Conservation (phyloP, 1,140 invertebrate species). For the Caenorhabditis tropicalis region DNA sequence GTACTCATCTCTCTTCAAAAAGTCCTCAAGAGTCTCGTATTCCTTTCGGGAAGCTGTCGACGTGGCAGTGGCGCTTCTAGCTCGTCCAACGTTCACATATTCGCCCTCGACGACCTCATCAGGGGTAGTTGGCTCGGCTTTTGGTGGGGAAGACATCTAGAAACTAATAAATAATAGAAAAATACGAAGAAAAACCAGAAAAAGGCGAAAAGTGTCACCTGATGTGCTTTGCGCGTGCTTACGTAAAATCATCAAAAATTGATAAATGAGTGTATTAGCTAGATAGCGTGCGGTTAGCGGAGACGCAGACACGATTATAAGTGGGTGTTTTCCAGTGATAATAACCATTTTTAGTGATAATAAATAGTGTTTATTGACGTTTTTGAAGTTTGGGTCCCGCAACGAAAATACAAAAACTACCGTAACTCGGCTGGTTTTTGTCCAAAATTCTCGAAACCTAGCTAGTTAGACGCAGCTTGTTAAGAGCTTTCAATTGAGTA, state of each 20-base stretch:
- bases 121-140: not conserved
- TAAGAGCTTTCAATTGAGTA: no score
- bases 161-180: not conserved
- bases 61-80: conserved; percentile 14
- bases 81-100: conserved; percentile 18
- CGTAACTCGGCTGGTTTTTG: no score
- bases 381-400: no score
- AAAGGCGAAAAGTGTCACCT: conserved; percentile 4
- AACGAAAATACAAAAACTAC: no score
- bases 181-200: not conserved
- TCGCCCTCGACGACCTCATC: conserved; percentile 14
- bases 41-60: conserved; percentile 14
- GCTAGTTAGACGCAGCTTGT: no score
- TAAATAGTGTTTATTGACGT: no score
- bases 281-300: not conserved
- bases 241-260: not conserved
- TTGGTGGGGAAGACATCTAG: not conserved
- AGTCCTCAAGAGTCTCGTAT: not conserved
- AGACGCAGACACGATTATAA: not conserved
- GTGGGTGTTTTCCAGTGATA: conserved; percentile 30
- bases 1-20: conserved; percentile 36
- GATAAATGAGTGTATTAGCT: not conserved
- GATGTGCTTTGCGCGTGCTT: not conserved
- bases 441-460: no score
- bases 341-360: not conserved